These are phyloP conservation scores for Oreonectes daqikongensis DNA, from an alignment of 2,797 vertebrate genomes.

Conservation along the genomic window DNA sequence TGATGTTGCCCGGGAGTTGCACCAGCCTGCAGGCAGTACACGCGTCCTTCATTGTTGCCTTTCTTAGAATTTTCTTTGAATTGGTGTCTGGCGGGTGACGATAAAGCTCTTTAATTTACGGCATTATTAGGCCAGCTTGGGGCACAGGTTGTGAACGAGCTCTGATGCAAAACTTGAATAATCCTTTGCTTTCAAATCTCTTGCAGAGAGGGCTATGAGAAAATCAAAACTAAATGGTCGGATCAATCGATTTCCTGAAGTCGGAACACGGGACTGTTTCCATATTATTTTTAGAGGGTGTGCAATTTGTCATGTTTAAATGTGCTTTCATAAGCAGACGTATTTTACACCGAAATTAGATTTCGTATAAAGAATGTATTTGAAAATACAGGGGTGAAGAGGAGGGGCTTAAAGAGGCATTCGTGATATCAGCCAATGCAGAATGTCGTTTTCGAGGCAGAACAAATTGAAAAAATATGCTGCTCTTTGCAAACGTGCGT, in stretches of 20 bases:
- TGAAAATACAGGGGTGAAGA: too few relatives aligned
- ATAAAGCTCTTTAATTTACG: conserved; percentile 17
- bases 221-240: neutral
- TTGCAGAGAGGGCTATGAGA: neutral
- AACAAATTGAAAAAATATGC: neutral
- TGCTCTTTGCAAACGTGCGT: too few relatives aligned
- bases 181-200: neutral
- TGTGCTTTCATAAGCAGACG: neutral
- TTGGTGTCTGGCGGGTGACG: conserved; percentile 23
- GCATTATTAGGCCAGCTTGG: conserved; percentile 27
- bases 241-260: neutral
- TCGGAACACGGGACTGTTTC: neutral
- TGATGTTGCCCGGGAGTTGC: conserved; percentile 30
- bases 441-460: neutral
- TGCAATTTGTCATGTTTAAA: neutral
- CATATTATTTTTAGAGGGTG: neutral
- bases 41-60: neutral
- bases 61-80: conserved; percentile 26
- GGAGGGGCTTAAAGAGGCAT: neutral
- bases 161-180: conserved; percentile 6
- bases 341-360: too few relatives aligned
- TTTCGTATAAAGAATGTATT: too few relatives aligned
- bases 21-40: conserved; percentile 33
- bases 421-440: neutral
- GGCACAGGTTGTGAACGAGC: neutral